Conservation (phyloP, 2,113 vertebrate species). For the Trochalopteron elliotii region DNA sequence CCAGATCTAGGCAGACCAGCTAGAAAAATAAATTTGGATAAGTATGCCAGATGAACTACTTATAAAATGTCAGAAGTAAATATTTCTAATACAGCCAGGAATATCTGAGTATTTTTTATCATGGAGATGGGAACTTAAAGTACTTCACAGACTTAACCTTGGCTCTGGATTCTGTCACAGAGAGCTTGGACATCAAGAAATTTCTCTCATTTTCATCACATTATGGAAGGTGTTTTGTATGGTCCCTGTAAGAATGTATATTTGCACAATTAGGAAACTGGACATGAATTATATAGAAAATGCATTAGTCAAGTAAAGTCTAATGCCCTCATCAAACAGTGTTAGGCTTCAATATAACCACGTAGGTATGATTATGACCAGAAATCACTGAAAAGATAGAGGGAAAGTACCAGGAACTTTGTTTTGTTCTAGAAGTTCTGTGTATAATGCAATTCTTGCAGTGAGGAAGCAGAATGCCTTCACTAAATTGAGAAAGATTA, state of each 20-base stretch:
- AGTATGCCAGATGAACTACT: not conserved
- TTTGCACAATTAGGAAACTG: not conserved
- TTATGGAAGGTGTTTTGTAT: not conserved
- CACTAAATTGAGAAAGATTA: slow-evolving; percentile 12
- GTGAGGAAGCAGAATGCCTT: not conserved
- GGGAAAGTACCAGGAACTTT: not conserved
- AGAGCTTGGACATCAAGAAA: not conserved
- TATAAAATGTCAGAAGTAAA: not conserved
- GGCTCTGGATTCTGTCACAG: not conserved
- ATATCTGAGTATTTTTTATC: not conserved
- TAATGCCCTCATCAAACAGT: rapidly evolving
- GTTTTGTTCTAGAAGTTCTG: not conserved
- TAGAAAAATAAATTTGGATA: not conserved
- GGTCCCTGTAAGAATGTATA: not conserved
- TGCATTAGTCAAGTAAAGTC: not conserved
- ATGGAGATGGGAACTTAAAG: not conserved
- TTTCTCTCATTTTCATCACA: not conserved
- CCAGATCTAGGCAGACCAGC: not conserved
- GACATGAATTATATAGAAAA: not conserved
- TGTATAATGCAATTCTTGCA: not conserved
- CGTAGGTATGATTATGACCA: not conserved
- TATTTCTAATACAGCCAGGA: not conserved
- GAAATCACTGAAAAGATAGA: not conserved
- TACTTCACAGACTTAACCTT: not conserved
- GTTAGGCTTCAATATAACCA: not conserved